Evolutionary conservation across 2,888 invertebrate species (phyloP).

Genomic region (Drosophila helvetica): DNA sequence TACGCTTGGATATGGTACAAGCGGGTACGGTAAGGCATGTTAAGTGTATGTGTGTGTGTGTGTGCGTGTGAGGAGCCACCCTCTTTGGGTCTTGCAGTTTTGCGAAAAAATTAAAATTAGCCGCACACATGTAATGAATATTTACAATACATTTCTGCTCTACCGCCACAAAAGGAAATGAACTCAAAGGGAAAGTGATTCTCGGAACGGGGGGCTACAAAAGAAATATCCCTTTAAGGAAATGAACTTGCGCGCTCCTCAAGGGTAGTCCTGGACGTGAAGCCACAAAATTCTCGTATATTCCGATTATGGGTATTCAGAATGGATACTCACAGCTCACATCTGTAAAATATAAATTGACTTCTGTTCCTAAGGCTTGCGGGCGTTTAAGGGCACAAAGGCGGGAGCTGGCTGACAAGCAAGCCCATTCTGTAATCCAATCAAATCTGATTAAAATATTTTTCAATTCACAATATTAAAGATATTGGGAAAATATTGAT

Average conservation of each 20-base stretch:
- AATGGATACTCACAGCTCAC: slow-evolving; percentile 9
- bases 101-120: slow-evolving; percentile 69
- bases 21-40: slow-evolving; percentile 13
- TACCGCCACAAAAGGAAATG: slow-evolving; percentile 25
- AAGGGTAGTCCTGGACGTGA: slow-evolving; percentile 29
- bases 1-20: slow-evolving; percentile 6
- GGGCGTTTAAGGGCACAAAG: neutral
- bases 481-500: neutral
- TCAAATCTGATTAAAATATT: neutral
- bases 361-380: slow-evolving; percentile 6
- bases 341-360: slow-evolving; percentile 25
- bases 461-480: neutral
- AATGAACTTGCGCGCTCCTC: slow-evolving; percentile 15
- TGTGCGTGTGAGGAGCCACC: slow-evolving; percentile 49
- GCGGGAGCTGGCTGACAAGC: neutral
- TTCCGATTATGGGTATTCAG: slow-evolving; percentile 35
- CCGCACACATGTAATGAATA: slow-evolving; percentile 78
- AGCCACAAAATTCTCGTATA: slow-evolving; percentile 41
- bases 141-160: slow-evolving; percentile 56
- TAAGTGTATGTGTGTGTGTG: slow-evolving; percentile 9
- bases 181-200: slow-evolving; percentile 41
- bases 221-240: slow-evolving; percentile 24
- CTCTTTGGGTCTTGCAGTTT: slow-evolving; percentile 56
- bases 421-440: neutral
- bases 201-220: slow-evolving; percentile 26